These are phyloP conservation scores for Beris morrisii DNA, from an alignment of 2,888 invertebrate species.

Conservation along the genomic window DNA sequence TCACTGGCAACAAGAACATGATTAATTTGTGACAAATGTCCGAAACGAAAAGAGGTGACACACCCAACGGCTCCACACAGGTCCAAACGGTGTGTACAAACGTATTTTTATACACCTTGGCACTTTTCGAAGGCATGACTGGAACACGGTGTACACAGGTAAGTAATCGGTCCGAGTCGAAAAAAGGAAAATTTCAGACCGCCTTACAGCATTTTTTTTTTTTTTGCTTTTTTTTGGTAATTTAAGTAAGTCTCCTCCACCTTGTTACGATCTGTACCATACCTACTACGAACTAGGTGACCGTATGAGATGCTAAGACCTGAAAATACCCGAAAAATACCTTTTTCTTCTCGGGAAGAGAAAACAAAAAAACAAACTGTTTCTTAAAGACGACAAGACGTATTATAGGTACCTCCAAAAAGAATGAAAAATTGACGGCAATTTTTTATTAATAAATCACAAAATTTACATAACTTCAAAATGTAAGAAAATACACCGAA, in stretches of 20 bases:
- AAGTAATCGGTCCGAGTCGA: constrained; percentile 27
- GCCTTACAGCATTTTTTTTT: constrained; percentile 34
- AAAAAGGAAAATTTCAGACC: constrained; percentile 36
- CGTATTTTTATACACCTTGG: constrained; percentile 1
- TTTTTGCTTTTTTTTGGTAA: constrained; percentile 5
- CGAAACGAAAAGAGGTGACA: constrained; percentile 54
- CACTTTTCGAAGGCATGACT: not conserved
- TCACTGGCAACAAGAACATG: constrained; percentile 46
- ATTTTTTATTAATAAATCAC: constrained; percentile 40
- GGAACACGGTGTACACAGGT: constrained; percentile 2
- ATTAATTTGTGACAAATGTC: constrained; percentile 57
- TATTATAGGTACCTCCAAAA: constrained; percentile 9
- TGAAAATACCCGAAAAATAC: constrained; percentile 15
- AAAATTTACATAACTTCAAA: constrained; percentile 41
- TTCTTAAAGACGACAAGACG: constrained; percentile 23
- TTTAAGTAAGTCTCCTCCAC: not conserved
- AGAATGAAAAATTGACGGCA: constrained; percentile 11
- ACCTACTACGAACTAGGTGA: constrained; percentile 19
- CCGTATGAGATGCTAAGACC: constrained; percentile 5
- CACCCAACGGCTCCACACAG: constrained; percentile 40
- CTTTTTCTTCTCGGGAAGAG: constrained; percentile 18
- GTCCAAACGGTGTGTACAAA: constrained; percentile 19
- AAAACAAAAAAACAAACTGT: constrained; percentile 12
- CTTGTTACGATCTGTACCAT: not conserved
- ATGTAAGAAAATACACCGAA: constrained; percentile 32